Base-by-base conservation (phyloP, 2,888 invertebrate genomes). In the Athalia circularis region DNA sequence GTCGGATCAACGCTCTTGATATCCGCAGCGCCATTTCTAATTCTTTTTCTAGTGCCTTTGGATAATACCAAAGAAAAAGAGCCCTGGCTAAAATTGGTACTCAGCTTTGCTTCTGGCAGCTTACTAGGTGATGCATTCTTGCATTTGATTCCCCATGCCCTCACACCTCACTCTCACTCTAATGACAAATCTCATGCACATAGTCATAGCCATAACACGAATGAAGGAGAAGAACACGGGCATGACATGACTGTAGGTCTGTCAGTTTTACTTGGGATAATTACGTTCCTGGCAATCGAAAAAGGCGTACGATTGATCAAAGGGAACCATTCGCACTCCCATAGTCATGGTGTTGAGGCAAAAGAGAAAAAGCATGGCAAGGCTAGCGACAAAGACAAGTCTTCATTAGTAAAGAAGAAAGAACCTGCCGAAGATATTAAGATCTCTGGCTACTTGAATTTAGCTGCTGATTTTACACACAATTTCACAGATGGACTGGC, bases 401-500 rank as follows among this genome's bases (percentile, higher is more conserved):
- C 76, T n/a, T 52, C 8, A 79, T 5, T 64, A 47, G 68, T 62
- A 5, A 79, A 82, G 64, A 78, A 92, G 85, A 91, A 91, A 77
- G 83, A 86, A 52, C 74, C 77, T 79, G 80, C 83, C 77, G 88
- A 87, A 59, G 92, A 94, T 76, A 94, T 97, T 74, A 94, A 96
- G 91, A 95, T 97, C 11, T 94, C 97, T 54, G 98, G 98, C 3
- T 99, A 99, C 90, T 92, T 99, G 81, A 99, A 99, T 91, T 92
- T 99, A 82, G 99, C 97, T 75, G 99, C 99, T 54, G 99, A 99
- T 91, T 99, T 99, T 90, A 95, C 98, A 11, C 99, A 99, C 90
- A 99, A 99, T 91, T 99, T 99, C 88, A 99, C 99, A 9, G 99
- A 99, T 93, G 99, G 99, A 43, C 92, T 99, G 80, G 99, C 99